Evolutionary conservation across 2,888 invertebrate genomes (phyloP).

Genomic region (Julus scanicus): DNA sequence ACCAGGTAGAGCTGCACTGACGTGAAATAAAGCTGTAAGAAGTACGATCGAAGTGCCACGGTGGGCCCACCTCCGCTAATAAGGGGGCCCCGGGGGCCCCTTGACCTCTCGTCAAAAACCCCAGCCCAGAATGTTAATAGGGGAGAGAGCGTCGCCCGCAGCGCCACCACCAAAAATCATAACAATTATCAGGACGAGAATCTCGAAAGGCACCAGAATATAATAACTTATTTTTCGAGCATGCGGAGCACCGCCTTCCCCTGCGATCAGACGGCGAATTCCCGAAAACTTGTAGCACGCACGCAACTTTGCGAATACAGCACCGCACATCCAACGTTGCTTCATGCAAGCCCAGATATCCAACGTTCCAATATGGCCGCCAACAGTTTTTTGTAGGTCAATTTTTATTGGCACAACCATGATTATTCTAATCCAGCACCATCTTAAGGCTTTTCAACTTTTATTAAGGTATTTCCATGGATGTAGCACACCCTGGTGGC

Average conservation of each 20-base stretch:
- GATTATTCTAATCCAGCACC: too few relatives aligned
- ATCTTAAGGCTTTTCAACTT: too few relatives aligned
- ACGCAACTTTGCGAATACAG: too few relatives aligned
- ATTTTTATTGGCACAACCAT: too few relatives aligned
- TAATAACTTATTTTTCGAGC: neutral
- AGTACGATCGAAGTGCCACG: constrained; percentile 25
- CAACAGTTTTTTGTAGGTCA: too few relatives aligned
- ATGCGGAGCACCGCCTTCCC: neutral
- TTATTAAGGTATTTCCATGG: too few relatives aligned
- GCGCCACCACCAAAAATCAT: neutral
- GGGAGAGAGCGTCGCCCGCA: neutral
- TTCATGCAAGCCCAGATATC: too few relatives aligned
- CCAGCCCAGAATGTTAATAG: neutral
- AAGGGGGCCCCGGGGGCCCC: constrained; percentile 10
- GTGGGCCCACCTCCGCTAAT: constrained; percentile 46
- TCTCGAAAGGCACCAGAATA: neutral
- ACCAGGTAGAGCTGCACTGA: neutral
- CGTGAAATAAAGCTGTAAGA: constrained; percentile 38
- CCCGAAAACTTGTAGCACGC: too few relatives aligned
- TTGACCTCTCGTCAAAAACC: neutral
- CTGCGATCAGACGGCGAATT: too few relatives aligned
- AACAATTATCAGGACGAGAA: neutral
- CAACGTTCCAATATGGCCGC: too few relatives aligned
- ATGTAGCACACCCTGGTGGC: too few relatives aligned
- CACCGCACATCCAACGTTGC: too few relatives aligned